Percentiles rank a stretch among this genome's conserved stretches.
phyloP scores from a whole-genome alignment of 92 coral and sea anemone species.

The Micromussa lordhowensis region DNA sequence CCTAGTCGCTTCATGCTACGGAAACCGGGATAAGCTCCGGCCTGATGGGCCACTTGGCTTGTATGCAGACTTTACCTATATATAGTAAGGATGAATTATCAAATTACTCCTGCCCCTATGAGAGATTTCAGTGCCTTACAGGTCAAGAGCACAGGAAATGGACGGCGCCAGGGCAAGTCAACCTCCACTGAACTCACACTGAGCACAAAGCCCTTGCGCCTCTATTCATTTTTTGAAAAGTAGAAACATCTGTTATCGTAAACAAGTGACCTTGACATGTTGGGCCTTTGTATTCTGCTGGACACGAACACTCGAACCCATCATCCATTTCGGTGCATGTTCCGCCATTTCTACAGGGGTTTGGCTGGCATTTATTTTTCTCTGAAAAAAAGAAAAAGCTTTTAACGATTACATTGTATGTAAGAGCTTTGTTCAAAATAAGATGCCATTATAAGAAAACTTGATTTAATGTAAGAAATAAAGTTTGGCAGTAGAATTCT shows the following conservation, averaged over 20 bases:
- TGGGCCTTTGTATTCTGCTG: slow-evolving; percentile 90
- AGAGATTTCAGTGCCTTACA: too few species aligned
- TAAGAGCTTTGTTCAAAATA: background rate
- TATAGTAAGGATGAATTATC: background rate
- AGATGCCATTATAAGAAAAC: background rate
- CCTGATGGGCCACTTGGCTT: too few species aligned
- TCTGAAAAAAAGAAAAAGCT: slow-evolving; percentile 45
- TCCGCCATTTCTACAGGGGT: slow-evolving; percentile 97
- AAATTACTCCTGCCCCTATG: background rate
- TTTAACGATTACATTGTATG: background rate
- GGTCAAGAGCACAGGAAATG: background rate
- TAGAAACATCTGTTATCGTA: background rate
- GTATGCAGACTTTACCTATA: too few species aligned
- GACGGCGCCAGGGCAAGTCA: background rate
- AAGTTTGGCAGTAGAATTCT: background rate
- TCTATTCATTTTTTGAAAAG: too few species aligned
- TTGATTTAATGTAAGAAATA: background rate
- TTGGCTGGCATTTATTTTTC: slow-evolving; percentile 96
- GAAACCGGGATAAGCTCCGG: too few species aligned
- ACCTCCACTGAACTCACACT: too few species aligned
- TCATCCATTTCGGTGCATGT: slow-evolving; percentile 97
- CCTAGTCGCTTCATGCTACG: too few species aligned
- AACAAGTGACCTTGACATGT: slow-evolving; percentile 79
- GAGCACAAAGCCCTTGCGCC: too few species aligned
- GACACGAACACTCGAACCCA: slow-evolving; percentile 98